A percentile compares a stretch with the other conserved stretches of the same genome.
These are phyloP conservation scores for Trematocara unimaculatum DNA, from an alignment of 2,113 vertebrate genomes.

Conservation along the genomic window DNA sequence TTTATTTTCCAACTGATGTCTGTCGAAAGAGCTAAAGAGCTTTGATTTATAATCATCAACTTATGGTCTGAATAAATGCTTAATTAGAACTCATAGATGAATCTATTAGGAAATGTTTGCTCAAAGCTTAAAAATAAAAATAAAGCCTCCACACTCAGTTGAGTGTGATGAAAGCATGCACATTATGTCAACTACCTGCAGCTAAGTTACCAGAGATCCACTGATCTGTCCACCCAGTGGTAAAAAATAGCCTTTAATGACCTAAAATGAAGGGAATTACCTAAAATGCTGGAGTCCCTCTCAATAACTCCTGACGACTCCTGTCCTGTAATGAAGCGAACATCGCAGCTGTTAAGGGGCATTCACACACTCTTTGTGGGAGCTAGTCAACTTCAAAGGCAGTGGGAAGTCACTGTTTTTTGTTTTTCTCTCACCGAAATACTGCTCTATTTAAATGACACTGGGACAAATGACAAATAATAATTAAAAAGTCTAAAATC, in stretches of 20 bases:
- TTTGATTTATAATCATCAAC: neutral
- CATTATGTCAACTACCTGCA: neutral
- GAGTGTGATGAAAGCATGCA: neutral
- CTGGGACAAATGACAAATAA: neutral
- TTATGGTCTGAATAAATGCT: neutral
- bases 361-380: conserved; percentile 28
- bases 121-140: neutral
- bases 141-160: neutral
- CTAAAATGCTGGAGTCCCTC: neutral
- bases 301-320: conserved; percentile 1
- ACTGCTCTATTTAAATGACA: neutral
- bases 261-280: neutral
- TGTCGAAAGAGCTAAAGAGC: neutral
- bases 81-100: neutral
- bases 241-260: conserved; percentile 58
- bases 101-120: neutral
- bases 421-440: neutral
- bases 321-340: conserved; percentile 51
- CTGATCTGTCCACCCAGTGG: neutral
- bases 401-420: neutral
- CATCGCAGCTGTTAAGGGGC: neutral
- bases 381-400: neutral
- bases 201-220: neutral
- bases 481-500: neutral
- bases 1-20: neutral